Evolutionary conservation across 2,888 invertebrate genomes (phyloP).

Genomic region (Euproctis similis): DNA sequence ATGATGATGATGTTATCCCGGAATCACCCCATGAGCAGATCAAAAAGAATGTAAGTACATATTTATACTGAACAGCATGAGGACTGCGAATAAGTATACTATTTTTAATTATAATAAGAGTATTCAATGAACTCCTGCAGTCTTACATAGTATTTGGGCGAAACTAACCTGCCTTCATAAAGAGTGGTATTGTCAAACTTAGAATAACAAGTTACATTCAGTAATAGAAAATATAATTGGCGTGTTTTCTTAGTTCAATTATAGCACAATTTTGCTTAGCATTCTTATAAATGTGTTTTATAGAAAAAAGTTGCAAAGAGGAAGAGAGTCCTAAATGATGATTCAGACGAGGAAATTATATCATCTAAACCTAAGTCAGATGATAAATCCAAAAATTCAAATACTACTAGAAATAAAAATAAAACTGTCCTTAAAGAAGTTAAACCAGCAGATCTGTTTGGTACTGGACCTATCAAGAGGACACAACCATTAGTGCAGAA

Average conservation of each 20-base stretch:
- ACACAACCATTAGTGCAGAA: constrained; percentile 64
- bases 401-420: constrained; percentile 34
- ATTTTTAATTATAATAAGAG: no score
- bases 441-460: constrained; percentile 77
- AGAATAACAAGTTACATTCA: no score
- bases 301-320: constrained; percentile 19
- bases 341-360: constrained; percentile 23
- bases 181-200: no score
- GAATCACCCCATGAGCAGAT: constrained; percentile 75
- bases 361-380: constrained; percentile 13
- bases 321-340: constrained; percentile 15
- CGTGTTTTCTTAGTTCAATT: no score
- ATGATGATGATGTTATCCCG: constrained; percentile 76
- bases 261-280: no score
- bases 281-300: no score
- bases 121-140: no score
- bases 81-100: no score
- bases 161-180: no score
- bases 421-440: constrained; percentile 45
- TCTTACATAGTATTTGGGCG: no score
- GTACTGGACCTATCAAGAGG: constrained; percentile 76
- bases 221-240: no score
- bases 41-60: constrained; percentile 43
- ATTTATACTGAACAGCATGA: neutral
- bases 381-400: constrained; percentile 39